Conservation (phyloP, 2,797 vertebrate genomes). For the Phylloscopus collybita region DNA sequence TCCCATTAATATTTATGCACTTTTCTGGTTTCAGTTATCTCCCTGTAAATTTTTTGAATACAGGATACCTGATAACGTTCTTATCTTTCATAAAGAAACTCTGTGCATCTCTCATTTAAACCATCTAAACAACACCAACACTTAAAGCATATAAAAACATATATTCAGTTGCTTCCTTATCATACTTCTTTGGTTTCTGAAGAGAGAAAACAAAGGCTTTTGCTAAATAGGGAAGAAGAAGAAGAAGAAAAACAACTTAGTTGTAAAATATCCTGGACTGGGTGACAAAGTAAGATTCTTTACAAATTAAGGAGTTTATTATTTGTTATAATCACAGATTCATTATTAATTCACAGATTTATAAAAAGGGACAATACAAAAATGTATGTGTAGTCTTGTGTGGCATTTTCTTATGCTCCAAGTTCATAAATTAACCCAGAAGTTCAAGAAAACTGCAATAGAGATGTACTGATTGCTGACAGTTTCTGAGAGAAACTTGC, state of each 20-base stretch:
- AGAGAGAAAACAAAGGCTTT: background rate
- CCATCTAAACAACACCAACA: background rate
- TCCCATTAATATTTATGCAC: background rate
- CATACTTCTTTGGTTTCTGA: background rate
- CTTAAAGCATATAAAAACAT: background rate
- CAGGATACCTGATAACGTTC: background rate
- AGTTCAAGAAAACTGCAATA: background rate
- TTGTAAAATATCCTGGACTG: background rate
- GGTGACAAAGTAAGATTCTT: background rate
- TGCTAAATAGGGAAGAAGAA: background rate
- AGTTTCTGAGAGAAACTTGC: background rate
- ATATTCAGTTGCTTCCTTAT: background rate
- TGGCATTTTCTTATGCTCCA: background rate
- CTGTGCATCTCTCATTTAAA: background rate
- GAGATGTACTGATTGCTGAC: background rate
- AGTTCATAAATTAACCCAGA: background rate
- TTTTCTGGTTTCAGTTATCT: background rate
- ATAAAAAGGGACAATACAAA: background rate
- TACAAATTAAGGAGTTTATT: background rate
- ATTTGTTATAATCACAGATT: too few species aligned
- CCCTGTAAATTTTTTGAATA: background rate
- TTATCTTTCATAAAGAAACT: background rate
- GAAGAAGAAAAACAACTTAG: background rate
- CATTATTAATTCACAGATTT: background rate
- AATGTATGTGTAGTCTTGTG: background rate